Evolutionary conservation across 2,888 invertebrate species (phyloP).

Genomic region (Carcina quercana): DNA sequence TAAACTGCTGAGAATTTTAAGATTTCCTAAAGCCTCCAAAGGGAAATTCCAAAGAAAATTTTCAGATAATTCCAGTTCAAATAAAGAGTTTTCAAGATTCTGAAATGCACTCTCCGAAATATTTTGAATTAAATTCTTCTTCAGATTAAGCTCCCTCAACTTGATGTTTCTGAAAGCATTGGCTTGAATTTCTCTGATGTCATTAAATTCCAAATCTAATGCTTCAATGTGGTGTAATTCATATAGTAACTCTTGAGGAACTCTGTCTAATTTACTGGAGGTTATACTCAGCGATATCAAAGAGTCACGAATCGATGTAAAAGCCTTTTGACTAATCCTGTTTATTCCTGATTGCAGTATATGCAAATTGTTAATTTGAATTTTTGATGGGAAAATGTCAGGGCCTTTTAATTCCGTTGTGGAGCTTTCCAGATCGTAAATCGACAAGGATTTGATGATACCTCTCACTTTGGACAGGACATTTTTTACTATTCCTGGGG

Average conservation of each 20-base stretch:
- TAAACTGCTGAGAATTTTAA: conserved; percentile 81
- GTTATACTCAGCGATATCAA: conserved; percentile 85
- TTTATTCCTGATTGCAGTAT: conserved; percentile 84
- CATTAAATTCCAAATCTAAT: conserved; percentile 89
- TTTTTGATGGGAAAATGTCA: conserved; percentile 83
- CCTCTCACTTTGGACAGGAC: conserved; percentile 81
- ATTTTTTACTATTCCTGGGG: conserved; percentile 81
- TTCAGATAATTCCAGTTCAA: conserved; percentile 89
- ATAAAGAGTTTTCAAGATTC: conserved; percentile 83
- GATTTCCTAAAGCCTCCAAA: conserved; percentile 82
- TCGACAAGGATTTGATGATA: conserved; percentile 87
- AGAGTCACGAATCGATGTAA: conserved; percentile 79
- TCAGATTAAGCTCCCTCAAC: conserved; percentile 86
- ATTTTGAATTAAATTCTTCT: conserved; percentile 86
- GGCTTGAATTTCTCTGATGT: conserved; percentile 86
- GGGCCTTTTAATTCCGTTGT: conserved; percentile 82
- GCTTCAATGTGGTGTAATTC: conserved; percentile 81
- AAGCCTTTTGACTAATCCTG: conserved; percentile 80
- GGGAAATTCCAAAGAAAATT: conserved; percentile 90
- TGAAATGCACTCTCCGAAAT: conserved; percentile 90
- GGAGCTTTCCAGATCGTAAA: conserved; percentile 90
- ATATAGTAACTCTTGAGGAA: conserved; percentile 85
- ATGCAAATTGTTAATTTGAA: conserved; percentile 82
- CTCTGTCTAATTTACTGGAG: conserved; percentile 81
- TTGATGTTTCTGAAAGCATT: conserved; percentile 90